Conservation (phyloP, 2,113 vertebrate species). For the Oryzias javanicus region DNA sequence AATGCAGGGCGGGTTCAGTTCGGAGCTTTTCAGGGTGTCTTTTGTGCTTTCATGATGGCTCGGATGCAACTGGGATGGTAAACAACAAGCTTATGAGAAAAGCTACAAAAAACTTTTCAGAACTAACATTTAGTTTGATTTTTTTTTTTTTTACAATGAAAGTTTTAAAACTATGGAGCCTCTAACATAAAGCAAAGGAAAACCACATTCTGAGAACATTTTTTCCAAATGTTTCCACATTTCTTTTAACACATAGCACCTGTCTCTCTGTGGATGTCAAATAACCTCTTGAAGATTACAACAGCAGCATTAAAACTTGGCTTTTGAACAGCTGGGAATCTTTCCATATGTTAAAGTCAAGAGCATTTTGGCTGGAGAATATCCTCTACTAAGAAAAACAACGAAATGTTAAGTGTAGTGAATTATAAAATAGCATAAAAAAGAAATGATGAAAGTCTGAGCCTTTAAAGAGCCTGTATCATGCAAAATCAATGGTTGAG, state of each 20-base stretch:
- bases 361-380: slow-evolving; percentile 37
- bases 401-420: background rate
- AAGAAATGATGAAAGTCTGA: slow-evolving; percentile 3
- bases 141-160: background rate
- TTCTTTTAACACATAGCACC: slow-evolving; percentile 27
- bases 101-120: background rate
- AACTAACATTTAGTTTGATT: no score
- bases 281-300: slow-evolving; percentile 32
- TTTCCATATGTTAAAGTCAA: slow-evolving; percentile 28
- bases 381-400: slow-evolving; percentile 12
- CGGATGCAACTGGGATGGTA: slow-evolving; percentile 14
- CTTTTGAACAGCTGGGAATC: slow-evolving; percentile 50
- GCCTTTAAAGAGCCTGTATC: slow-evolving; percentile 6
- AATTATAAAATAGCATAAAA: background rate
- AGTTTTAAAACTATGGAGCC: background rate
- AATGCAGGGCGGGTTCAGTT: slow-evolving; percentile 38
- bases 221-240: no score
- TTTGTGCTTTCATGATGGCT: slow-evolving; percentile 38
- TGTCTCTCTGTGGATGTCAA: slow-evolving; percentile 28
- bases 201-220: background rate
- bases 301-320: slow-evolving; percentile 18
- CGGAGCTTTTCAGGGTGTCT: slow-evolving; percentile 37
- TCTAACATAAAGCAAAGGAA: background rate
- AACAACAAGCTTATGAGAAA: slow-evolving; percentile 23
- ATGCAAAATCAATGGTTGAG: no score